Conservation (phyloP, 2,888 invertebrate genomes). For the Gari tellinella region DNA sequence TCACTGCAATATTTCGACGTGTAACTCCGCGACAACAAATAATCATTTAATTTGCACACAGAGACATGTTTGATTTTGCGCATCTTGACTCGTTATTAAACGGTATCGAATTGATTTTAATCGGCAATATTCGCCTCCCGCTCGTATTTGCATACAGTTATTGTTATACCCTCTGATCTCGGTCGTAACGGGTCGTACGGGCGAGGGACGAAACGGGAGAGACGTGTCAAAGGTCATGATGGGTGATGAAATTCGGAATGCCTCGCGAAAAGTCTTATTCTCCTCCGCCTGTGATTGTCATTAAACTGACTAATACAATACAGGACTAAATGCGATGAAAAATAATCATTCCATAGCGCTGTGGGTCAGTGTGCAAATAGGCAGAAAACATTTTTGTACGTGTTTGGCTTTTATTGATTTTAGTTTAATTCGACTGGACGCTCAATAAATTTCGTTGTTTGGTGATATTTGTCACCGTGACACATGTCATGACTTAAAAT, state of each 20-base stretch:
- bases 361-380: too few relatives aligned
- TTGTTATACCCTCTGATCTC: conserved; percentile 44
- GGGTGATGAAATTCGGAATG: conserved; percentile 1
- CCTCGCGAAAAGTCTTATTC: too few relatives aligned
- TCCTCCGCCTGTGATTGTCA: too few relatives aligned
- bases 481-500: conserved; percentile 30
- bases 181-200: conserved; percentile 5
- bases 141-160: conserved; percentile 30
- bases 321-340: too few relatives aligned
- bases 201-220: conserved; percentile 4
- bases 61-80: conserved; percentile 38
- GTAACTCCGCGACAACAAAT: conserved; percentile 24
- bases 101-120: conserved; percentile 37
- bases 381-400: conserved; percentile 6
- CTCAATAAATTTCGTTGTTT: conserved; percentile 5
- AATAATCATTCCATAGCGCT: conserved; percentile 20
- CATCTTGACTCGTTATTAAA: conserved; percentile 18
- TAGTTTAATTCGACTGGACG: conserved; percentile 30
- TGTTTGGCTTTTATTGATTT: conserved; percentile 47
- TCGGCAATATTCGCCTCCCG: conserved; percentile 41
- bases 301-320: too few relatives aligned
- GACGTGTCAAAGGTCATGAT: conserved; percentile 37
- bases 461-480: conserved; percentile 11
- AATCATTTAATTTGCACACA: conserved; percentile 32
- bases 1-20: conserved; percentile 42